A percentile compares a stretch with the other conserved stretches of the same genome.
Evolutionary conservation across 2,888 invertebrate genomes (phyloP).

Genomic region (Apantesis nais): DNA sequence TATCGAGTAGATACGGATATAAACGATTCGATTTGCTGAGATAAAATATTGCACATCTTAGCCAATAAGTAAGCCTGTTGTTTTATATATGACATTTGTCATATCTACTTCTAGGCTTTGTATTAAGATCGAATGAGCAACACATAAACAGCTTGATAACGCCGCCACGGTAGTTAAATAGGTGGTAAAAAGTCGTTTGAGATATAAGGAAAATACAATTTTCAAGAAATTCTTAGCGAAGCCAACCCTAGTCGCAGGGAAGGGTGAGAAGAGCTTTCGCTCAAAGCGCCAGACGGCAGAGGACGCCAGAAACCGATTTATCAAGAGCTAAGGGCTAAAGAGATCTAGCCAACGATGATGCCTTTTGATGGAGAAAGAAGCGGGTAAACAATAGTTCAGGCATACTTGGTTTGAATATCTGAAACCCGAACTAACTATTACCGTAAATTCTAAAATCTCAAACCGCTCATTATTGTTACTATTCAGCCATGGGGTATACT

Average conservation of each 20-base stretch:
- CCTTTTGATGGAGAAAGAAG: no score
- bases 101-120: background rate
- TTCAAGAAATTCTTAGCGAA: background rate
- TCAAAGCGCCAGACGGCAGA: background rate
- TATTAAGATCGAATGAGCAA: background rate
- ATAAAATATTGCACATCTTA: slow-evolving; percentile 31
- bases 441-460: no score
- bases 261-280: background rate
- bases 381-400: no score
- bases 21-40: slow-evolving; percentile 30
- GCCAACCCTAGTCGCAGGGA: background rate
- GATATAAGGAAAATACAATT: background rate
- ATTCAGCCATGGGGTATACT: no score
- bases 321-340: background rate
- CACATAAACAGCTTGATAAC: background rate
- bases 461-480: no score
- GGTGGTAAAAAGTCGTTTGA: background rate
- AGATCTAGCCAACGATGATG: no score
- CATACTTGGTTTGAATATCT: no score
- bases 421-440: no score
- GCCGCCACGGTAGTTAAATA: background rate
- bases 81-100: background rate
- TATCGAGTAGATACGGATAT: slow-evolving; percentile 45
- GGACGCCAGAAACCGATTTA: background rate
- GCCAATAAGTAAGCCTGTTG: slow-evolving; percentile 32